Evolutionary conservation across 2,797 vertebrate species (phyloP).

Genomic region (Chaetodon trifasciatus): DNA sequence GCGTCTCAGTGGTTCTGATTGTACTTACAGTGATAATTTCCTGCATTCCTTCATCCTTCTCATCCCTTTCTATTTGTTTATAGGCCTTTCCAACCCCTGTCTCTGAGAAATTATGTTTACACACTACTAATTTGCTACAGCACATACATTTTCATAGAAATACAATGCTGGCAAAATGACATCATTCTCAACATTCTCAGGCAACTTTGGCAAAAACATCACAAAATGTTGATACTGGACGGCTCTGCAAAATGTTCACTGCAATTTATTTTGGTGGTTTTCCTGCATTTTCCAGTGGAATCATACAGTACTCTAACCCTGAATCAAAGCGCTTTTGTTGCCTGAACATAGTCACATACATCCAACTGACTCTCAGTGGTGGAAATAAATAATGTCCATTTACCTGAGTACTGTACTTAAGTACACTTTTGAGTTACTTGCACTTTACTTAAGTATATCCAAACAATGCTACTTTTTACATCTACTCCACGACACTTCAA

Average conservation of each 20-base stretch:
- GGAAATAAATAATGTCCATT: background rate
- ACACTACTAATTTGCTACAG: background rate
- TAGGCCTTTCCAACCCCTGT: background rate
- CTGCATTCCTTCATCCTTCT: slow-evolving; percentile 17
- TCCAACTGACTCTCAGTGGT: background rate
- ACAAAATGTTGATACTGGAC: background rate
- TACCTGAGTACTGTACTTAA: background rate
- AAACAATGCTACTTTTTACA: no score
- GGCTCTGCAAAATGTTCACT: background rate
- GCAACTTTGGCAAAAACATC: background rate
- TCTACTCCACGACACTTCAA: no score
- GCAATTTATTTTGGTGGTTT: background rate
- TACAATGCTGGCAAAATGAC: background rate
- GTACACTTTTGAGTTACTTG: no score
- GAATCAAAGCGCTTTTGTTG: background rate
- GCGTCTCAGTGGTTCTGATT: background rate
- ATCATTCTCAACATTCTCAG: background rate
- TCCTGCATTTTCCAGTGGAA: background rate
- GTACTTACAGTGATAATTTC: background rate
- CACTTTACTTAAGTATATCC: no score
- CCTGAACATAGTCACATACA: background rate
- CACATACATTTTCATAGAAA: background rate
- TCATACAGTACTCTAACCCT: background rate
- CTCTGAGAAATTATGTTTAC: slow-evolving; percentile 6
- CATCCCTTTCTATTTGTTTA: background rate